phyloP scores from a whole-genome alignment of 2,888 invertebrate species.

The Drosophila picticornis region DNA sequence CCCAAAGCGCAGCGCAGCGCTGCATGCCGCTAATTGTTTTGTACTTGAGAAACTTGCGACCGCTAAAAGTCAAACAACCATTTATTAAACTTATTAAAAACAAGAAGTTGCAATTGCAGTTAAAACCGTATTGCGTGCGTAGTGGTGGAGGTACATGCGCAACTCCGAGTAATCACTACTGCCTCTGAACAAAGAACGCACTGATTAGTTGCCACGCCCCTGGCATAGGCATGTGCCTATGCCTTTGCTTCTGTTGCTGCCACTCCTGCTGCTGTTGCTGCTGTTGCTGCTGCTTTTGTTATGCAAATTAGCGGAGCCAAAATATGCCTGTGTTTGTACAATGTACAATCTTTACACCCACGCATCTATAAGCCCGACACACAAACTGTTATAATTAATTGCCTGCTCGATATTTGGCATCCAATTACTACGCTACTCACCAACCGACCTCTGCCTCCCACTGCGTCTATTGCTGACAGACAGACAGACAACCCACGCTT shows the following conservation, averaged over 20 bases:
- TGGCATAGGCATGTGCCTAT: not conserved
- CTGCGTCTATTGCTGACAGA: conserved; percentile 14
- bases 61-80: conserved; percentile 74
- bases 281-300: conserved; percentile 52
- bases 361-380: conserved; percentile 45
- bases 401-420: conserved; percentile 69
- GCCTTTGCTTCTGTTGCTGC: conserved; percentile 9
- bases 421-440: conserved; percentile 53
- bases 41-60: conserved; percentile 75
- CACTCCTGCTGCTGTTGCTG: conserved; percentile 1
- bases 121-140: conserved; percentile 52
- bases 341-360: conserved; percentile 62
- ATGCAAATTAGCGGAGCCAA: conserved; percentile 59
- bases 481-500: conserved; percentile 56
- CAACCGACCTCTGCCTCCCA: not conserved
- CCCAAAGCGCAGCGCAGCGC: conserved; percentile 55
- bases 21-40: conserved; percentile 75
- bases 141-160: conserved; percentile 26
- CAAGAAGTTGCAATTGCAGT: conserved; percentile 26
- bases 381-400: conserved; percentile 76
- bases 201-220: conserved; percentile 65
- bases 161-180: conserved; percentile 32
- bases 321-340: conserved; percentile 30
- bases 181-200: conserved; percentile 65
- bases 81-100: conserved; percentile 77